phyloP scores from a whole-genome alignment of 2,797 vertebrate species.

The Agapornis canus region DNA sequence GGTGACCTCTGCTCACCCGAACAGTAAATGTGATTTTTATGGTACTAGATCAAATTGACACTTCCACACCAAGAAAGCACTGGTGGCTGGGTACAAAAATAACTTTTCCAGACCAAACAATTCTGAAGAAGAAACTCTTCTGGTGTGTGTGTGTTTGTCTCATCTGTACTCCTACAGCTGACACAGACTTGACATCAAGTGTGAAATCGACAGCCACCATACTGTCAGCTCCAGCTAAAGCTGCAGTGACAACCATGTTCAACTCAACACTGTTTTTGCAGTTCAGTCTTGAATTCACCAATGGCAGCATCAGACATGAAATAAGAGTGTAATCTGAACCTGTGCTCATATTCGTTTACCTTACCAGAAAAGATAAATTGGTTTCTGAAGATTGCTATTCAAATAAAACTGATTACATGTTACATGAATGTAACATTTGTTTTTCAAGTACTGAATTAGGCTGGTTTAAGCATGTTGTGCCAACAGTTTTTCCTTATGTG shows the following conservation, averaged over 20 bases:
- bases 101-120: neutral
- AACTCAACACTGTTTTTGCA: neutral
- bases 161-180: neutral
- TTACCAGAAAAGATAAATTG: neutral
- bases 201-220: neutral
- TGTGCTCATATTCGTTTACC: neutral
- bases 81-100: neutral
- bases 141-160: neutral
- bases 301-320: neutral
- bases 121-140: neutral
- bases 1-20: neutral
- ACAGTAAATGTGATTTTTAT: neutral
- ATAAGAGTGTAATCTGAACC: neutral
- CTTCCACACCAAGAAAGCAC: neutral
- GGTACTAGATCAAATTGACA: neutral
- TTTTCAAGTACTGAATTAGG: neutral
- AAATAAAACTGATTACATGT: neutral
- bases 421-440: neutral
- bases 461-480: neutral
- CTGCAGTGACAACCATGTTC: rapidly evolving
- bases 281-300: neutral
- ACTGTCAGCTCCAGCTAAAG: neutral
- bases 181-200: neutral
- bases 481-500: neutral
- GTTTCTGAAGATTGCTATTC: neutral